Evolutionary conservation across 2,888 invertebrate genomes (phyloP), one percentile per base, ranked within the genome.

Genomic region (Heliconius hortense): DNA sequence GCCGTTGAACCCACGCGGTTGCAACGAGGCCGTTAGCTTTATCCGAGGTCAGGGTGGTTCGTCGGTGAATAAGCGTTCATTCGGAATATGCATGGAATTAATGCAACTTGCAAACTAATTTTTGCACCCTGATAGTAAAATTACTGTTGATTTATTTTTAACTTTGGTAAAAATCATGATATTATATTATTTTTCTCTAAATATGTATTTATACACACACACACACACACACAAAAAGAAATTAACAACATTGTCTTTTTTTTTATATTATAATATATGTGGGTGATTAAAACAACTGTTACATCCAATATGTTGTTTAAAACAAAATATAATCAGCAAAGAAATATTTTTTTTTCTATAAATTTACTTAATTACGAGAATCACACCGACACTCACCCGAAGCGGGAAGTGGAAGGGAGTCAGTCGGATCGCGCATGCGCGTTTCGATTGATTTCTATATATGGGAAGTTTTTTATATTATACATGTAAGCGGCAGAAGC

Each of bases 31-130:
- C 90, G 91, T 90, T 91, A 90, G 84, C 86, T 87, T 86, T 90
- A 86, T 76, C 91, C 91, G 90, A 93, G 92, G 92, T 91, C 92
- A 91, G 90, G 89, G 85, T 85, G 84, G 85, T 83, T 83, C 80
- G 83, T 48, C 75, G 77, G 77, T 77, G 79, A 79, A 80, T 81
- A 82, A 82, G 79, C 77, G 80, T 81, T 79, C 78, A 80, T 77
- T 79, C 81, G 81, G 79, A 84, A 85, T 84, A 82, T 85, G 83
- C 84, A 85, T 81, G 82, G 79, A 83, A 81, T 80, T 82, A 60
- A 0, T 43, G 35, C 8, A 4, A 26, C 31, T 7, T 39, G 18
- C 21, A 35, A 59, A 39, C 18, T 59, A 26, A n/a, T 39, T 43
- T 79, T 74, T 71, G 15, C 48, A 63, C 39, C 39, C 21, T 72